phyloP scores from a whole-genome alignment of 2,113 vertebrate species.

The Dicerorhinus sumatrensis region DNA sequence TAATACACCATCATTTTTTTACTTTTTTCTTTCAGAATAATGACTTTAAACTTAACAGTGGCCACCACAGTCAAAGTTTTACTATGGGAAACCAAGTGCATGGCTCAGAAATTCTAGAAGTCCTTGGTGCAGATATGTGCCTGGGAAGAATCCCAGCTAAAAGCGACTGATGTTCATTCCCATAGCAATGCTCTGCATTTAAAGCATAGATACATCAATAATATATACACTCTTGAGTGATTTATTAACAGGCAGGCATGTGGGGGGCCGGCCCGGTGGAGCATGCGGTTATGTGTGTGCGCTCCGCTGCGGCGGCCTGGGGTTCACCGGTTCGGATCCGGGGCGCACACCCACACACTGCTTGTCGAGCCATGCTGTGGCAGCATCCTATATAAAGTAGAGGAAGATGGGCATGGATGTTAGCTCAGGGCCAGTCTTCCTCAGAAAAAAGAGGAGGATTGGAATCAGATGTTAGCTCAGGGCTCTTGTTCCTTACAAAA shows the following conservation, averaged over 20 bases:
- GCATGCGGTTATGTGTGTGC: too few species aligned
- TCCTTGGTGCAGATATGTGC: background rate
- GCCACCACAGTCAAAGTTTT: background rate
- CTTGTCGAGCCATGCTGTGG: too few species aligned
- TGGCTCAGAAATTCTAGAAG: background rate
- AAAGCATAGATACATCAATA: background rate
- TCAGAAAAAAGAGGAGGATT: too few species aligned
- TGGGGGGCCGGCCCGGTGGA: too few species aligned
- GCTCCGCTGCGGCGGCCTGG: too few species aligned
- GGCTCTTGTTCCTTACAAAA: too few species aligned
- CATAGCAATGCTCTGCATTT: background rate
- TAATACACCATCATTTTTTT: background rate
- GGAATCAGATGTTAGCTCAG: too few species aligned
- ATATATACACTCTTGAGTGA: background rate
- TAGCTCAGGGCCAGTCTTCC: too few species aligned
- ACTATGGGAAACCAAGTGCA: background rate
- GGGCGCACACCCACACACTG: too few species aligned
- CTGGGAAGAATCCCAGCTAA: background rate
- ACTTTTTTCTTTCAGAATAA: background rate
- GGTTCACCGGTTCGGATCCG: too few species aligned
- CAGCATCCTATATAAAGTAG: too few species aligned
- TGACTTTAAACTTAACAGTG: background rate
- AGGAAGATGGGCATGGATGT: too few species aligned
- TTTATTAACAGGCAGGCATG: slow-evolving; percentile 49
- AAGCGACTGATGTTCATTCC: background rate